These are phyloP conservation scores for Hypercompe scribonia DNA, from an alignment of 2,888 invertebrate species.

Conservation along the genomic window DNA sequence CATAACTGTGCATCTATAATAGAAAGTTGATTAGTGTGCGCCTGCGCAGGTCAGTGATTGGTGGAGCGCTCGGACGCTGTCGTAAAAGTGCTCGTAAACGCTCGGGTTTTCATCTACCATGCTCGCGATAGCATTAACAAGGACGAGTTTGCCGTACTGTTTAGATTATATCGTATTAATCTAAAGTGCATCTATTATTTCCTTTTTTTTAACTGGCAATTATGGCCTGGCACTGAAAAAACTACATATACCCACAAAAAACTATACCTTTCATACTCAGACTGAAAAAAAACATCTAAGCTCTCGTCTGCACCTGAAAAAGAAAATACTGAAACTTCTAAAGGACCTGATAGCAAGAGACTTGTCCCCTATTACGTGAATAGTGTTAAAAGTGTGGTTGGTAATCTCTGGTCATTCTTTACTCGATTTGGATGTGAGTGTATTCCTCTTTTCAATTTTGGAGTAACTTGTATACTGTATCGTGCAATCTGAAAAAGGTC, in stretches of 20 bases:
- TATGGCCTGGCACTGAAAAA: not conserved
- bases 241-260: accelerated
- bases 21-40: slow-evolving; percentile 55
- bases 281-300: not conserved
- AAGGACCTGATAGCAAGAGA: not conserved
- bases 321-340: not conserved
- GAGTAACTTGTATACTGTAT: too few species aligned
- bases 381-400: not conserved
- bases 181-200: not conserved
- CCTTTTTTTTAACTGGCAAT: not conserved
- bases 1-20: slow-evolving; percentile 51
- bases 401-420: not conserved
- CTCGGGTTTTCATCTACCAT: slow-evolving; percentile 37
- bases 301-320: too few species aligned
- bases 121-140: slow-evolving; percentile 59
- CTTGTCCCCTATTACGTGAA: too few species aligned
- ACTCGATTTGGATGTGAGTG: too few species aligned
- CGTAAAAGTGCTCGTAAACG: slow-evolving; percentile 49
- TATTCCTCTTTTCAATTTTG: too few species aligned
- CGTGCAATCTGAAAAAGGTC: too few species aligned
- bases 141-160: slow-evolving; percentile 35
- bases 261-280: not conserved
- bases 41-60: slow-evolving; percentile 56
- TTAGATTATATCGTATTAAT: slow-evolving; percentile 17
- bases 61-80: slow-evolving; percentile 30